These are phyloP conservation scores for Lepus timidus DNA, from an alignment of 2,113 vertebrate species.

Conservation along the genomic window DNA sequence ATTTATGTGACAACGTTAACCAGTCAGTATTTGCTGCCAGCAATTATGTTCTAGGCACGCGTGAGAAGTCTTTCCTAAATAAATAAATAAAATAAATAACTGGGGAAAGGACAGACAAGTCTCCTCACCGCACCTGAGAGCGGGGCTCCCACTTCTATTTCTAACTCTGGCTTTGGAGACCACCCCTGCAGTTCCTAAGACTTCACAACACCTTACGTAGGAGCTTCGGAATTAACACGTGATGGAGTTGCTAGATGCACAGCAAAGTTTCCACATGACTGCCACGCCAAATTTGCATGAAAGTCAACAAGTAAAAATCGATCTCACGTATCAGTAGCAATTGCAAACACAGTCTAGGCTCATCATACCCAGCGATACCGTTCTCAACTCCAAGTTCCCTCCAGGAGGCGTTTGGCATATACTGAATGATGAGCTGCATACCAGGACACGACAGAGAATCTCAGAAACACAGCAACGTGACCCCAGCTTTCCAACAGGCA, in stretches of 20 bases:
- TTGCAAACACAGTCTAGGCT: background rate
- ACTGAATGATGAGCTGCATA: background rate
- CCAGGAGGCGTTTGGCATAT: background rate
- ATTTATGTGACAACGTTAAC: background rate
- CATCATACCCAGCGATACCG: background rate
- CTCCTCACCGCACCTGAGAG: background rate
- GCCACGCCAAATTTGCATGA: background rate
- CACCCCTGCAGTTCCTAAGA: background rate
- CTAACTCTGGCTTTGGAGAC: background rate
- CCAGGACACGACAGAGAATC: background rate
- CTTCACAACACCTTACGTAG: conserved; percentile 12
- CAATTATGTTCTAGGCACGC: background rate
- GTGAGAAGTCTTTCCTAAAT: background rate
- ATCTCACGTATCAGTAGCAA: background rate
- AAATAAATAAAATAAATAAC: background rate
- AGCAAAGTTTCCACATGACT: background rate
- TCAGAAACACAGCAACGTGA: background rate
- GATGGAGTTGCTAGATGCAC: background rate
- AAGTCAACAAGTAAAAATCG: background rate
- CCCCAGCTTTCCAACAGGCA: background rate
- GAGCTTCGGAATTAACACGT: background rate
- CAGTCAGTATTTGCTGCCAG: background rate
- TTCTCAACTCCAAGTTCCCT: background rate
- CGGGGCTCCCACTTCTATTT: background rate
- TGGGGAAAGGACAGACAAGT: background rate